Conservation (phyloP, 2,797 vertebrate species). For the Naso thynnoides region DNA sequence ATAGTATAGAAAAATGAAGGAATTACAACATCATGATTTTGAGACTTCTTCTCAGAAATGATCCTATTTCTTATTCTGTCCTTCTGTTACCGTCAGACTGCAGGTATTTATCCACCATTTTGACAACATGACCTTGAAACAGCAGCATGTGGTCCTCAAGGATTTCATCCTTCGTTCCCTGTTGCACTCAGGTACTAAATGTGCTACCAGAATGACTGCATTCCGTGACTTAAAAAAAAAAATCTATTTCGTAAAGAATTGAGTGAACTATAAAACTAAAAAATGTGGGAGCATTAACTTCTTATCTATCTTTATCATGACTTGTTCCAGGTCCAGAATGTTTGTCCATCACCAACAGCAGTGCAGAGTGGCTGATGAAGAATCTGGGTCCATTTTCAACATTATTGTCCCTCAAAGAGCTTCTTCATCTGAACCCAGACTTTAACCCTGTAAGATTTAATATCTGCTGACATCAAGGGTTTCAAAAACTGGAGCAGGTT, state of each 20-base stretch:
- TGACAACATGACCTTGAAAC: conserved; percentile 25
- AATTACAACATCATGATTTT: too few relatives aligned
- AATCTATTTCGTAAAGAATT: neutral
- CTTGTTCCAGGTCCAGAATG: conserved; percentile 67
- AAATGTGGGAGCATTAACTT: neutral
- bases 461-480: neutral
- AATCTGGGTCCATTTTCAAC: conserved; percentile 77
- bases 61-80: neutral
- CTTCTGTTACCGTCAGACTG: conserved; percentile 62
- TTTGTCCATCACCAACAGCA: conserved; percentile 55
- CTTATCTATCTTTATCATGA: neutral
- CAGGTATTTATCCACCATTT: conserved; percentile 58
- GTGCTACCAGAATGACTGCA: too few relatives aligned
- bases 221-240: too few relatives aligned
- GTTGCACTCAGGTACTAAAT: conserved; percentile 70
- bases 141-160: conserved; percentile 33
- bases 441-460: conserved; percentile 71
- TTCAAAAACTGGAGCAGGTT: neutral
- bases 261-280: neutral
- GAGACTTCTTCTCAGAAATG: too few relatives aligned
- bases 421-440: conserved; percentile 69
- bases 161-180: conserved; percentile 73
- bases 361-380: conserved; percentile 65
- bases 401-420: conserved; percentile 50
- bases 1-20: too few relatives aligned